phyloP scores from a whole-genome alignment of 2,113 vertebrate species.

The Protobothrops mucrosquamatus region DNA sequence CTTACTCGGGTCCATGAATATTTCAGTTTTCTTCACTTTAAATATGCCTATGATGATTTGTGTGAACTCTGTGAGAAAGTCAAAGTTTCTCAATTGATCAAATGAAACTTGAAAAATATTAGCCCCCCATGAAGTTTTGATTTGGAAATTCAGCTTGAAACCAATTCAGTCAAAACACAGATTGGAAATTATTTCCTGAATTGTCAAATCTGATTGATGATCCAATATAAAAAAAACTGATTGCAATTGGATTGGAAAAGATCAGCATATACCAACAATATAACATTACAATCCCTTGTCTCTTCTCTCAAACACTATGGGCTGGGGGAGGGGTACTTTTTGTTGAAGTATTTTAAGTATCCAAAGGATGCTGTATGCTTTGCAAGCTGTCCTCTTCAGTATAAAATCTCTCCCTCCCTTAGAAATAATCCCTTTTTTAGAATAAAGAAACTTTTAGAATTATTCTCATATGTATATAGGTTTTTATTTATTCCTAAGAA shows the following conservation, averaged over 20 bases:
- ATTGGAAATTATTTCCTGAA: neutral
- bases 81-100: neutral
- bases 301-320: neutral
- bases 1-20: neutral
- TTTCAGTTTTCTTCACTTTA: neutral
- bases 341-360: neutral
- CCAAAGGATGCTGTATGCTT: neutral
- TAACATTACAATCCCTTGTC: neutral
- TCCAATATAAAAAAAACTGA: neutral
- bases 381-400: neutral
- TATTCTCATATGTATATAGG: neutral
- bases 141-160: neutral
- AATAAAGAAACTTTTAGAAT: neutral
- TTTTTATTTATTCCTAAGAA: neutral
- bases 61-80: neutral
- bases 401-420: neutral
- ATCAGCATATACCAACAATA: neutral
- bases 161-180: neutral
- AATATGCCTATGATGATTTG: neutral
- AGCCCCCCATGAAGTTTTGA: neutral
- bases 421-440: neutral
- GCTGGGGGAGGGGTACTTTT: no score
- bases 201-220: neutral
- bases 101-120: neutral
- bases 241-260: neutral